A percentile compares a stretch with the other conserved stretches of the same genome.
phyloP scores from a whole-genome alignment of 1,140 invertebrate species.

The Ceratina japonica region DNA sequence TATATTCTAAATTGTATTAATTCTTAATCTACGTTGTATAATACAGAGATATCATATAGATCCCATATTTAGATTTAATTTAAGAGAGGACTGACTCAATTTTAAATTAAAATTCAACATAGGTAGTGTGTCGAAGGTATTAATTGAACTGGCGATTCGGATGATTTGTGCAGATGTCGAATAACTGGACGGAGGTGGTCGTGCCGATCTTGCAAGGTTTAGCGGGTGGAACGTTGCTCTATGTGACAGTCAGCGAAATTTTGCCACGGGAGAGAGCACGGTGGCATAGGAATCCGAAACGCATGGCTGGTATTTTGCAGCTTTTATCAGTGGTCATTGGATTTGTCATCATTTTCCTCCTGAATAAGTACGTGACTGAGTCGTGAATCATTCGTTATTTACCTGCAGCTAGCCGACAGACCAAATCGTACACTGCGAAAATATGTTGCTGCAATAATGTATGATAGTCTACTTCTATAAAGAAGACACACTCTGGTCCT shows the following conservation, averaged over 20 bases:
- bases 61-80: too few relatives aligned
- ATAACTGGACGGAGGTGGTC: slow-evolving; percentile 46
- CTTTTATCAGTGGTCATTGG: slow-evolving; percentile 81
- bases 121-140: too few relatives aligned
- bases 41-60: too few relatives aligned
- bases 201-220: slow-evolving; percentile 82
- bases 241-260: slow-evolving; percentile 96
- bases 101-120: too few relatives aligned
- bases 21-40: too few relatives aligned
- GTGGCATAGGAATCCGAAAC: slow-evolving; percentile 81
- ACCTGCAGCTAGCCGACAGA: neutral
- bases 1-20: too few relatives aligned
- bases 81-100: too few relatives aligned
- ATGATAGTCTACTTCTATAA: too few relatives aligned
- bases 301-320: slow-evolving; percentile 82
- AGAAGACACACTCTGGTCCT: too few relatives aligned
- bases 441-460: too few relatives aligned
- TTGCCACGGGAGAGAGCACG: slow-evolving; percentile 88
- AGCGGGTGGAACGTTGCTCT: slow-evolving; percentile 94
- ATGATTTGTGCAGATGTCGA: slow-evolving; percentile 39
- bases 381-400: slow-evolving; percentile 20
- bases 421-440: neutral
- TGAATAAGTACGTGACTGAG: slow-evolving; percentile 78
- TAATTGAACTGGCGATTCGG: too few relatives aligned
- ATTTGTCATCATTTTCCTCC: slow-evolving; percentile 82